These are phyloP conservation scores for Tachycineta bicolor DNA, from an alignment of 2,113 vertebrate species.

Conservation along the genomic window DNA sequence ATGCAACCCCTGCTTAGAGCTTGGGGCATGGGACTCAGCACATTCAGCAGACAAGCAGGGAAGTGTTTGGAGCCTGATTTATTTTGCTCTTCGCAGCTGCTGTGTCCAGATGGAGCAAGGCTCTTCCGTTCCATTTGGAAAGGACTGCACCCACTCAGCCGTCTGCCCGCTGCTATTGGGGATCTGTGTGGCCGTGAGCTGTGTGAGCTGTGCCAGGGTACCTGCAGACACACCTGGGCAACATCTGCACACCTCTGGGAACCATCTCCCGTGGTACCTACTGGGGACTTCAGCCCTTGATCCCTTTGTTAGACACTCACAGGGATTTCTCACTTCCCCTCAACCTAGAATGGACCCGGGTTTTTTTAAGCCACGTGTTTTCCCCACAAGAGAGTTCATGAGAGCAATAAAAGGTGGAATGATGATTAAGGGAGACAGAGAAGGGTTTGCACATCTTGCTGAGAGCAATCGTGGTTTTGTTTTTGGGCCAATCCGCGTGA, in stretches of 20 bases:
- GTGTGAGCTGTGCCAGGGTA: not conserved
- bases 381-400: not conserved
- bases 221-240: not conserved
- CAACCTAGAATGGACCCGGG: not conserved
- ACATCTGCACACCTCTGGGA: not conserved
- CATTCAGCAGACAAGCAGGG: not conserved
- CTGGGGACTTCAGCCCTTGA: not conserved
- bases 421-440: not conserved
- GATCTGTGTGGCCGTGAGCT: fast-evolving
- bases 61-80: not conserved
- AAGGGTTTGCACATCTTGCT: not conserved
- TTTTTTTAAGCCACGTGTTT: not conserved
- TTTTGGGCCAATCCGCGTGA: not conserved
- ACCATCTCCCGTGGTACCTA: not conserved
- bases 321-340: not conserved
- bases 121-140: not conserved
- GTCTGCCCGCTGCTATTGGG: not conserved
- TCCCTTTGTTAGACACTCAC: not conserved
- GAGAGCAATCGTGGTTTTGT: not conserved
- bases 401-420: not conserved
- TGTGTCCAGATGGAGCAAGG: not conserved
- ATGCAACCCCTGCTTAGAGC: not conserved
- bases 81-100: not conserved
- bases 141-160: not conserved
- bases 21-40: not conserved